phyloP scores from a whole-genome alignment of 2,797 vertebrate species.

The Uromys caudimaculatus region DNA sequence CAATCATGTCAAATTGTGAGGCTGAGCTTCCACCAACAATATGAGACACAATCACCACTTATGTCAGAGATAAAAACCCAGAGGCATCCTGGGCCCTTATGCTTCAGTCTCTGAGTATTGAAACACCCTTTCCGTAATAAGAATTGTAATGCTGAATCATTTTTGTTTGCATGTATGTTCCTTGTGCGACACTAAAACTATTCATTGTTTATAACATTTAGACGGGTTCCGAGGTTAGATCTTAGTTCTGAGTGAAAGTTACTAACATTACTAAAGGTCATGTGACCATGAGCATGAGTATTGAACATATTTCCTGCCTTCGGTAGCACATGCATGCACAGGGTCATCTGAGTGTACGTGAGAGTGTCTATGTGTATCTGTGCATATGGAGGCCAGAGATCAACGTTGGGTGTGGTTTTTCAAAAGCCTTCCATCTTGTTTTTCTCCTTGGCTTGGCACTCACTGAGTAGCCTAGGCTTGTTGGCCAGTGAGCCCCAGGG shows the following conservation, averaged over 20 bases:
- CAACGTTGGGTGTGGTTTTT: background rate
- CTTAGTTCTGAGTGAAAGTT: background rate
- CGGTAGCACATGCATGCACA: background rate
- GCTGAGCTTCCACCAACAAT: background rate
- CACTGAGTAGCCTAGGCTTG: background rate
- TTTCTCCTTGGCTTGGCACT: background rate
- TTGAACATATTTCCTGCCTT: background rate
- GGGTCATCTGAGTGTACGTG: background rate
- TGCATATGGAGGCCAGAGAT: background rate
- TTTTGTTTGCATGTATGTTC: background rate
- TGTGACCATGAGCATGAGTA: background rate
- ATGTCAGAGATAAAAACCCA: background rate
- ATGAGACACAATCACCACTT: background rate
- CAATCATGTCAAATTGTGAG: background rate
- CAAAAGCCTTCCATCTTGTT: background rate
- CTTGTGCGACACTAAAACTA: background rate
- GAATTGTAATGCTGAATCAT: background rate
- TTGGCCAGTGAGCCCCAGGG: background rate
- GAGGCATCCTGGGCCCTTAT: background rate
- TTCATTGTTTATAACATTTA: background rate
- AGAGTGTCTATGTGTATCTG: background rate
- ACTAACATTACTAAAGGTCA: background rate
- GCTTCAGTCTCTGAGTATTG: background rate
- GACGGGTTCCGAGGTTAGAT: slow-evolving; percentile 16
- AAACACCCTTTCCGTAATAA: background rate